These are phyloP conservation scores for Phalera bucephala DNA, from an alignment of 2,888 invertebrate genomes.

Conservation along the genomic window DNA sequence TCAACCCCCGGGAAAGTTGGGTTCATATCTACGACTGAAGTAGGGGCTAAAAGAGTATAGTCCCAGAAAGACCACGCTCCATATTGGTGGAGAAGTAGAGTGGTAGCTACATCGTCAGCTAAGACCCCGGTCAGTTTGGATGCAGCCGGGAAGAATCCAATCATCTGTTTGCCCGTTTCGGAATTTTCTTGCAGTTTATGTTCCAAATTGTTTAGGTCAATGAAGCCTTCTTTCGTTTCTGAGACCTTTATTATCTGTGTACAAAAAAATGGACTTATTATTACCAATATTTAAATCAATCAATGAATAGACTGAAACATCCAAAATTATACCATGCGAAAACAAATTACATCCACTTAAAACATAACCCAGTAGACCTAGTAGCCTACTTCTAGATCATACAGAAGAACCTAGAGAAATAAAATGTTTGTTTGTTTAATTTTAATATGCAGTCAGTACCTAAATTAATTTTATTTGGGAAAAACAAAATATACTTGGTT, in stretches of 20 bases:
- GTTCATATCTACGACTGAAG: constrained; percentile 92
- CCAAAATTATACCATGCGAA: too few relatives aligned
- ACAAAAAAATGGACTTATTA: constrained; percentile 11
- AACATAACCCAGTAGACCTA: too few relatives aligned
- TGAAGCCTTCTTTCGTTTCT: constrained; percentile 90
- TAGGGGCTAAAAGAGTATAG: constrained; percentile 93
- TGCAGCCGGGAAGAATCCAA: constrained; percentile 93
- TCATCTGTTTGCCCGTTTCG: constrained; percentile 85
- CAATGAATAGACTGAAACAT: too few relatives aligned
- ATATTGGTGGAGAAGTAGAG: constrained; percentile 90
- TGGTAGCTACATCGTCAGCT: constrained; percentile 92
- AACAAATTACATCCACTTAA: too few relatives aligned
- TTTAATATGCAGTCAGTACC: too few relatives aligned
- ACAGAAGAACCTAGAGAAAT: too few relatives aligned
- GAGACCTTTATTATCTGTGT: constrained; percentile 89
- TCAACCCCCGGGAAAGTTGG: constrained; percentile 87
- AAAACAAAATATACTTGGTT: too few relatives aligned
- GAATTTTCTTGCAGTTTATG: constrained; percentile 85
- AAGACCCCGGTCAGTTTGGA: constrained; percentile 95
- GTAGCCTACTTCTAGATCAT: too few relatives aligned
- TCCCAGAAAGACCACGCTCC: constrained; percentile 95
- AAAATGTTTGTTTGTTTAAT: too few relatives aligned
- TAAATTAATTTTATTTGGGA: too few relatives aligned
- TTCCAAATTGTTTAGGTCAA: constrained; percentile 91
- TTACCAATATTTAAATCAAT: too few relatives aligned